Conservation (phyloP, 2,113 vertebrate genomes). For the Bungarus multicinctus region DNA sequence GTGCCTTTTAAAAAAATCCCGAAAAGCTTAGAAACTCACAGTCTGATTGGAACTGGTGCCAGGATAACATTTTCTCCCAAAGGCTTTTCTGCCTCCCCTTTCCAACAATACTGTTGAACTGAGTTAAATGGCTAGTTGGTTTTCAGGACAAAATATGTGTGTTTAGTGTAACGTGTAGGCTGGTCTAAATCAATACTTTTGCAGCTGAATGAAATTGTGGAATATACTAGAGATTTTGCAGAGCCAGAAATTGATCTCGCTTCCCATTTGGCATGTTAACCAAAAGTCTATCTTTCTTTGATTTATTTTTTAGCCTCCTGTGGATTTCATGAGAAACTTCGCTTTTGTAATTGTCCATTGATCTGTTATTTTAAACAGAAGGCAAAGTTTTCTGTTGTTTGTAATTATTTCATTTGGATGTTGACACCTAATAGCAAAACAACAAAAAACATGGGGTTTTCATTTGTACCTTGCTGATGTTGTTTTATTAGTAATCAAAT, state of each 20-base stretch:
- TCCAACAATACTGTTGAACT: background rate
- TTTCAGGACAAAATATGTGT: background rate
- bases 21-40: background rate
- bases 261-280: background rate
- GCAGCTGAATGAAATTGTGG: fast-evolving
- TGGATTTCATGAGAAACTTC: slow-evolving; percentile 48
- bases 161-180: background rate
- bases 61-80: background rate
- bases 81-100: background rate
- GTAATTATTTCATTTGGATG: slow-evolving; percentile 24
- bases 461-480: slow-evolving; percentile 37
- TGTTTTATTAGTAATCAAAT: slow-evolving; percentile 14
- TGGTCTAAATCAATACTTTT: background rate
- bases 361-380: slow-evolving; percentile 52
- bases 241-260: background rate
- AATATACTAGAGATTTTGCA: background rate
- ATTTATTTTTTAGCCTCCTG: slow-evolving; percentile 15
- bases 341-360: slow-evolving; percentile 50
- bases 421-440: background rate
- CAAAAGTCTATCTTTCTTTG: background rate
- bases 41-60: background rate
- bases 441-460: slow-evolving; percentile 7
- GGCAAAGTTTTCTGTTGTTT: slow-evolving; percentile 37
- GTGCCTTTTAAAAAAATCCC: background rate
- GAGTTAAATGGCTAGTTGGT: background rate